These are phyloP conservation scores for Hipposideros larvatus DNA, from an alignment of 2,797 vertebrate species.

Conservation along the genomic window DNA sequence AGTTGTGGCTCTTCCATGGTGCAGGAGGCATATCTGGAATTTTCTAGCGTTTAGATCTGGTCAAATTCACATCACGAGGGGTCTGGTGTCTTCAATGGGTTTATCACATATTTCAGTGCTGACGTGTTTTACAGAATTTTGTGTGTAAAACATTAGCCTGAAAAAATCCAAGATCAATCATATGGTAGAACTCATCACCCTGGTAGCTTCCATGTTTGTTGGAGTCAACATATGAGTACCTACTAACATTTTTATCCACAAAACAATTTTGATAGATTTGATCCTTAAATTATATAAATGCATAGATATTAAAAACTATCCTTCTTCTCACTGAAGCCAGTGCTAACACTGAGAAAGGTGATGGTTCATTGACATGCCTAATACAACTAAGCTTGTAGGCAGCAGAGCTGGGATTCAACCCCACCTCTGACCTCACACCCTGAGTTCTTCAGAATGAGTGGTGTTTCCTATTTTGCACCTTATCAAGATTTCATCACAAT, in stretches of 20 bases:
- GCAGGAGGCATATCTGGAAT: background rate
- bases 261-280: background rate
- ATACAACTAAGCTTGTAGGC: background rate
- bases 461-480: background rate
- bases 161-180: background rate
- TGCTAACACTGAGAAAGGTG: background rate
- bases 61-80: background rate
- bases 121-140: background rate
- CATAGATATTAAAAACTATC: background rate
- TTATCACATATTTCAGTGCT: background rate
- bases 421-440: rapidly evolving
- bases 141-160: background rate
- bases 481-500: background rate
- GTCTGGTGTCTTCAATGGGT: background rate
- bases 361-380: background rate
- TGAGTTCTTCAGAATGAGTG: background rate
- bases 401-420: background rate
- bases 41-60: background rate
- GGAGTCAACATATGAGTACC: background rate
- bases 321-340: background rate
- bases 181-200: background rate
- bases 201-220: background rate
- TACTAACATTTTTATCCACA: background rate
- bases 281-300: background rate
- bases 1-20: background rate